Base-by-base conservation (phyloP, 1,140 invertebrate genomes). In the Pseudomyrmex pallidus region DNA sequence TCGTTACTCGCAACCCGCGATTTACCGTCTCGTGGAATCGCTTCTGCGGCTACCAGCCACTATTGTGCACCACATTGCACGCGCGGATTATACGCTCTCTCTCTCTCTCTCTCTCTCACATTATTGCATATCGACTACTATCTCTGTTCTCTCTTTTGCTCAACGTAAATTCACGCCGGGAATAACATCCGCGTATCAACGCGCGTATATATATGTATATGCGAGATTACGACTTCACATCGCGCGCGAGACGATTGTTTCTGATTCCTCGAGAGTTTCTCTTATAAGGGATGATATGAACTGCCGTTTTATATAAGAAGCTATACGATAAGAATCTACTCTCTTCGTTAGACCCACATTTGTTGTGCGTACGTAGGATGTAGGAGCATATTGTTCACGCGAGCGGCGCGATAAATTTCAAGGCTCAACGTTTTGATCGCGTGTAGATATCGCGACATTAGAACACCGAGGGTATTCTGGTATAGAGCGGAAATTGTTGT, bases 1-100 rank as follows among this genome's bases (percentile, higher is more conserved):
- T 90, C 85, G 87, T 90, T 90, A 90, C 76, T 85, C 68, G 77
- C 76, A 63, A 73, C 61, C 68, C 67, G 74, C 74, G 35, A 46
- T 63, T 80, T 63, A 56, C 50, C 72, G 66, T 84, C 83, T 80
- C 59, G 62, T 56, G 82, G 76, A 84, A 87, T 87, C 64, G 83
- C 78, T 50, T 87, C 50, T 85, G 77, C 83, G 57, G 68, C 83
- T 85, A 74, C 76, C 74, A 74, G 84, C 52, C 74, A 59, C 52
- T 73, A 86, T 61, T 66, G 82, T 66, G 66, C 44, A 63, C 48
- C 82, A 77, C 22, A 35, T 35, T 35, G 50, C 22, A 52, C 44
- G 44, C 72, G 50, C 48, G 48, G 66, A 72, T 70, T 76, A 20
- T 54, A 67, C 25, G 3, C 4, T 35, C 1, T 48, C n/a, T 54